These are phyloP conservation scores for Oceanodroma tethys DNA, from an alignment of 2,113 vertebrate species.

Conservation along the genomic window DNA sequence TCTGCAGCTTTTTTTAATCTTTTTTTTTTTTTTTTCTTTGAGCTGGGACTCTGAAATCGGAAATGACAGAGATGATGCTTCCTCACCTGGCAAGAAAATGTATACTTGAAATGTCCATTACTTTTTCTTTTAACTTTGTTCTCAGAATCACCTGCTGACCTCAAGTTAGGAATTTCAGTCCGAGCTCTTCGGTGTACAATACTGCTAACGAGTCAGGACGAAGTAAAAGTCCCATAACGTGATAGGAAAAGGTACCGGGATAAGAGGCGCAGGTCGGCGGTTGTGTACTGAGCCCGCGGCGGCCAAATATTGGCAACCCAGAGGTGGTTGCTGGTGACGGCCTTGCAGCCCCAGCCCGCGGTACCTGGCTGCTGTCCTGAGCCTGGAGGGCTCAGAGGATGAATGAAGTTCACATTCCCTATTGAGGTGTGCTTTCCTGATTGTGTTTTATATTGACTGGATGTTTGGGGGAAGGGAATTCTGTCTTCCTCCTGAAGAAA, in stretches of 20 bases:
- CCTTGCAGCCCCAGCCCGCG: not conserved
- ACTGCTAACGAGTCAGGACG: not conserved
- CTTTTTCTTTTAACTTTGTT: not conserved
- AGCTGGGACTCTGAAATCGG: not conserved
- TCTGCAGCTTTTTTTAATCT: not conserved
- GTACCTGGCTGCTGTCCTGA: not conserved
- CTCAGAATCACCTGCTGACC: not conserved
- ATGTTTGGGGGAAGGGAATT: not conserved
- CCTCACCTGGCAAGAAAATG: not conserved
- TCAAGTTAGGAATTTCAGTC: not conserved
- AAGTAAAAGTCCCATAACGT: not conserved
- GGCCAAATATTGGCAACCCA: not conserved
- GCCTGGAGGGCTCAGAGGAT: not conserved
- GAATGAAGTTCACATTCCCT: not conserved
- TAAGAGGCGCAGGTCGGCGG: not conserved
- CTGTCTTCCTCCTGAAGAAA: not conserved
- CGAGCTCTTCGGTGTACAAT: not conserved
- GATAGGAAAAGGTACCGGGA: not conserved
- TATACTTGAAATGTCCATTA: not conserved
- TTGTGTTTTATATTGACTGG: not conserved
- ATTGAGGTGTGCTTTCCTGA: not conserved
- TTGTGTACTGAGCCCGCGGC: not conserved
- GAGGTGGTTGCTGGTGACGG: not conserved
- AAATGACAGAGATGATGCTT: not conserved
- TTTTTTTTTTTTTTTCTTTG: not conserved